Conservation (phyloP, 2,888 invertebrate genomes). For the Tortricodes alternella region DNA sequence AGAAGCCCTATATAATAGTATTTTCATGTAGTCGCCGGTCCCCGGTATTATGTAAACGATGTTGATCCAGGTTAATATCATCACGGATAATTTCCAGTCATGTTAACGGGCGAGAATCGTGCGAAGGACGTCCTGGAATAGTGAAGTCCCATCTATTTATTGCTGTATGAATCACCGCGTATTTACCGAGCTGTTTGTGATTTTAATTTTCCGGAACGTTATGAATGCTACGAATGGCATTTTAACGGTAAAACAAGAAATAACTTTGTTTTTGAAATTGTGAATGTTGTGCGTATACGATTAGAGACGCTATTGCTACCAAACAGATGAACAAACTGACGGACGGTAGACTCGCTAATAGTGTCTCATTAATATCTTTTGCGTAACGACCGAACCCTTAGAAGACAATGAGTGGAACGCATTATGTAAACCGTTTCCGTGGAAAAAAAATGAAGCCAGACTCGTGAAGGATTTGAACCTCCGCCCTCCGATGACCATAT, state of each 20-base stretch:
- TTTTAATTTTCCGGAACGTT: slow-evolving; percentile 9
- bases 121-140: slow-evolving; percentile 79
- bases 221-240: background rate
- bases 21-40: slow-evolving; percentile 23
- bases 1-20: slow-evolving; percentile 5
- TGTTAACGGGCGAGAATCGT: slow-evolving; percentile 68
- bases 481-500: too few relatives aligned
- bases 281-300: too few relatives aligned
- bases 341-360: too few relatives aligned
- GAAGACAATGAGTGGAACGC: too few relatives aligned
- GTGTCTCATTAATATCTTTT: too few relatives aligned
- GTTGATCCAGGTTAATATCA: slow-evolving; percentile 60
- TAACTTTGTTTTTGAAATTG: background rate
- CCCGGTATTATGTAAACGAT: slow-evolving; percentile 52
- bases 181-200: slow-evolving; percentile 35
- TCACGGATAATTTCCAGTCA: slow-evolving; percentile 63
- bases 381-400: too few relatives aligned
- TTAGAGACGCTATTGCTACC: too few relatives aligned
- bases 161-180: slow-evolving; percentile 62
- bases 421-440: too few relatives aligned
- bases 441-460: too few relatives aligned
- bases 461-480: too few relatives aligned
- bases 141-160: slow-evolving; percentile 59
- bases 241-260: slow-evolving; percentile 1
- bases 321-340: too few relatives aligned